Percentiles rank a stretch among this genome's conserved stretches.
Evolutionary conservation across 2,888 invertebrate species (phyloP).

Genomic region (Ptychoptera contaminata): DNA sequence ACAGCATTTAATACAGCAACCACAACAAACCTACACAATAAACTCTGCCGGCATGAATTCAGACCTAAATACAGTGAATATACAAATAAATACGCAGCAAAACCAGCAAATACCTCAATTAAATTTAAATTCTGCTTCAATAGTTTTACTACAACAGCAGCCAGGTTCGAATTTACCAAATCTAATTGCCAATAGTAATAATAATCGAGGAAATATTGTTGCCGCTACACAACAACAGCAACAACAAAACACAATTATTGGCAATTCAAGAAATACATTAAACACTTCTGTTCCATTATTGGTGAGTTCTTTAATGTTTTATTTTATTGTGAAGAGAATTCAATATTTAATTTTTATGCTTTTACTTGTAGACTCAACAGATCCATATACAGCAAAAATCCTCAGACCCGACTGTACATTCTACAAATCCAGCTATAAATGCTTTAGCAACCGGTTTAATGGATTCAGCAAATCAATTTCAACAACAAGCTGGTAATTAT

Average conservation of each 20-base stretch:
- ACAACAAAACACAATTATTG: constrained; percentile 30
- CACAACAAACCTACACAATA: constrained; percentile 14
- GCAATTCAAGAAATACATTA: constrained; percentile 33
- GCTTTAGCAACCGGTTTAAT: constrained; percentile 65
- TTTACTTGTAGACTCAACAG: constrained; percentile 15
- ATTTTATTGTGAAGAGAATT: too few species aligned
- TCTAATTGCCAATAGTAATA: constrained; percentile 21
- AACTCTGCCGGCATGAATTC: neutral
- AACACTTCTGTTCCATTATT: constrained; percentile 49
- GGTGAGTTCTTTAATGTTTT: constrained; percentile 35
- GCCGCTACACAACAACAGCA: constrained; percentile 28
- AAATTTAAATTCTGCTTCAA: constrained; percentile 26
- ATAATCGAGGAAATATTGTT: constrained; percentile 16
- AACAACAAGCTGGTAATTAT: constrained; percentile 38
- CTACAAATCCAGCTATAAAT: constrained; percentile 44
- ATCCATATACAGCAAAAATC: constrained; percentile 17
- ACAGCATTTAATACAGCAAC: constrained; percentile 12
- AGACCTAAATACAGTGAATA: neutral
- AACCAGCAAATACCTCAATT: constrained; percentile 20
- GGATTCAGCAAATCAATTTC: constrained; percentile 69
- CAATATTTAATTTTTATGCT: too few species aligned
- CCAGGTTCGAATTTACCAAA: constrained; percentile 23
- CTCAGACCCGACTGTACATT: constrained; percentile 18
- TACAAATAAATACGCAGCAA: constrained; percentile 9
- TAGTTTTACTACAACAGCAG: constrained; percentile 19